Evolutionary conservation across 2,797 vertebrate genomes (phyloP).

Genomic region (Knipowitschia caucasica): DNA sequence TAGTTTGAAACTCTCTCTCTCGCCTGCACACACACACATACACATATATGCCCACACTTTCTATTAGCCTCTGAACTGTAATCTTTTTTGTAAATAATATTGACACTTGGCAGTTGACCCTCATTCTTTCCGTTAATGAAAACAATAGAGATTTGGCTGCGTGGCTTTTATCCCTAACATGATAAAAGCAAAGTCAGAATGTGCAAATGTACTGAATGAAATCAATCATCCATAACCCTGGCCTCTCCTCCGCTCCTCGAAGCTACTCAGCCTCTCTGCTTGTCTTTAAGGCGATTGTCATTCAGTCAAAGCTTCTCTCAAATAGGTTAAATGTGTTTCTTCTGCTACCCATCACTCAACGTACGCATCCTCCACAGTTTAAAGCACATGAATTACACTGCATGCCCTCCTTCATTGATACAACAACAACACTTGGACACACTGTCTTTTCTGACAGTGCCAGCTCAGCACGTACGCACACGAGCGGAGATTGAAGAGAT

Average conservation of each 20-base stretch:
- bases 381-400: conserved; percentile 40
- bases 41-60: no score
- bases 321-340: conserved; percentile 48
- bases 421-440: no score
- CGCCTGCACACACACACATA: no score
- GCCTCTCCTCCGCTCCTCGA: conserved; percentile 12
- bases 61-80: no score
- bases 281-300: conserved; percentile 57
- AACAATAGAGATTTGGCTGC: neutral
- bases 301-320: conserved; percentile 44
- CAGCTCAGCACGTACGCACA: no score
- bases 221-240: conserved; percentile 42
- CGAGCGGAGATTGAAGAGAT: no score
- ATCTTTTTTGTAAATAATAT: no score
- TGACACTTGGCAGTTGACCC: neutral
- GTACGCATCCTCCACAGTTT: conserved; percentile 26
- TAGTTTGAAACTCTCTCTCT: no score
- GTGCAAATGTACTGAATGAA: conserved; percentile 26
- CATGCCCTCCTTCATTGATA: no score
- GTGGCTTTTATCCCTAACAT: neutral
- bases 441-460: no score
- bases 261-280: conserved; percentile 16
- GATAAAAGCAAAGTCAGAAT: neutral
- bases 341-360: conserved; percentile 23
- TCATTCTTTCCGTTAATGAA: neutral